Evolutionary conservation across 2,113 vertebrate species (phyloP).

Genomic region (Gallinago paraguaiae): DNA sequence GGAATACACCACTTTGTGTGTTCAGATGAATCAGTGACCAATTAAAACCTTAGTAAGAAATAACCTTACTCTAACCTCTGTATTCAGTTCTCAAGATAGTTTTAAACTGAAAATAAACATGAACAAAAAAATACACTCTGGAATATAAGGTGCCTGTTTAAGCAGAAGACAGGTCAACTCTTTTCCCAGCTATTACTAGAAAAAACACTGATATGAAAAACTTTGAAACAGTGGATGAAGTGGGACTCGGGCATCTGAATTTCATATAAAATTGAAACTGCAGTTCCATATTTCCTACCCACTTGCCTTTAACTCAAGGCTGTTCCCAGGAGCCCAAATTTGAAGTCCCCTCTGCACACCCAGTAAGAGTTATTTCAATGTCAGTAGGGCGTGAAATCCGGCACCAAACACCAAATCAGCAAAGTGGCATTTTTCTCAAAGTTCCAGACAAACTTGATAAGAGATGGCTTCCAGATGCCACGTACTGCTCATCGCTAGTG

Average conservation of each 20-base stretch:
- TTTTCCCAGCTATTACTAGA: not conserved
- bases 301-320: not conserved
- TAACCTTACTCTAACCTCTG: not conserved
- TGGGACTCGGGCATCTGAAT: not conserved
- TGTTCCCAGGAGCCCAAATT: not conserved
- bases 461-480: not conserved
- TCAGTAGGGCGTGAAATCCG: not conserved
- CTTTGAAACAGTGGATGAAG: not conserved
- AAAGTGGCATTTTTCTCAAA: not conserved
- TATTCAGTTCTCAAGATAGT: not conserved
- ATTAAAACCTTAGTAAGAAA: not conserved
- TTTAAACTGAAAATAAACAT: not conserved
- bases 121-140: not conserved
- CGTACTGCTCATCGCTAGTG: not conserved
- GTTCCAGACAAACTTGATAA: not conserved
- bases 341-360: not conserved
- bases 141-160: not conserved
- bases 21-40: not conserved
- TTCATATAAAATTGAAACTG: not conserved
- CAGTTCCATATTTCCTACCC: not conserved
- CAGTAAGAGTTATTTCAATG: accelerated
- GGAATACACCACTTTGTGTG: not conserved
- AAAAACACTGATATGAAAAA: accelerated
- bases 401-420: not conserved
- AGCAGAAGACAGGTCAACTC: not conserved